phyloP scores from a whole-genome alignment of 1,140 invertebrate genomes.

The Aphis craccivora region DNA sequence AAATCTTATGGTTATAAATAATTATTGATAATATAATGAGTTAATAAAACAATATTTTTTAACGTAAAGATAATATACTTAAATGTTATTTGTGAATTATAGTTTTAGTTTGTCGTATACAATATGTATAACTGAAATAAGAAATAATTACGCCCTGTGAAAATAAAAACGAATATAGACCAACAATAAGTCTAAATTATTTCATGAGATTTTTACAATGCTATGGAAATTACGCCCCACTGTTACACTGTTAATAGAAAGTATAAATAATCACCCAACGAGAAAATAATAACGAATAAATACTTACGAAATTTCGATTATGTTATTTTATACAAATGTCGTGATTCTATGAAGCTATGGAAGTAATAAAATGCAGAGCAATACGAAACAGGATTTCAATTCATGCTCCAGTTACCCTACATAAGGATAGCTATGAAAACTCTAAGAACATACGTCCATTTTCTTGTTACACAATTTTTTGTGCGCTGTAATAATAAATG shows the following conservation, averaged over 20 bases:
- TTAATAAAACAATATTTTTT: neutral
- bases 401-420: conserved; percentile 24
- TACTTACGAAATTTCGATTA: neutral
- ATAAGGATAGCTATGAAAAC: neutral
- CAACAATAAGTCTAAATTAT: neutral
- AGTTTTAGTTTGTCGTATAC: neutral
- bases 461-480: neutral
- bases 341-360: neutral
- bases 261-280: neutral
- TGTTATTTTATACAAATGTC: neutral
- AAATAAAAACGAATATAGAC: neutral
- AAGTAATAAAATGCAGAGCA: neutral
- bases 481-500: neutral
- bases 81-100: neutral
- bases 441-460: neutral
- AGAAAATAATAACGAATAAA: conserved; percentile 12
- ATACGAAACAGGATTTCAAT: neutral
- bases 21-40: neutral
- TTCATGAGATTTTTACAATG: neutral
- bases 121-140: neutral
- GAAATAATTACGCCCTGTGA: neutral
- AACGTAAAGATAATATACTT: neutral
- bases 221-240: neutral
- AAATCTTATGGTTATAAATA: neutral
- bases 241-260: neutral